Base-by-base conservation (phyloP, 1,140 invertebrate species). In the Stenopsyche tienmushanensis region DNA sequence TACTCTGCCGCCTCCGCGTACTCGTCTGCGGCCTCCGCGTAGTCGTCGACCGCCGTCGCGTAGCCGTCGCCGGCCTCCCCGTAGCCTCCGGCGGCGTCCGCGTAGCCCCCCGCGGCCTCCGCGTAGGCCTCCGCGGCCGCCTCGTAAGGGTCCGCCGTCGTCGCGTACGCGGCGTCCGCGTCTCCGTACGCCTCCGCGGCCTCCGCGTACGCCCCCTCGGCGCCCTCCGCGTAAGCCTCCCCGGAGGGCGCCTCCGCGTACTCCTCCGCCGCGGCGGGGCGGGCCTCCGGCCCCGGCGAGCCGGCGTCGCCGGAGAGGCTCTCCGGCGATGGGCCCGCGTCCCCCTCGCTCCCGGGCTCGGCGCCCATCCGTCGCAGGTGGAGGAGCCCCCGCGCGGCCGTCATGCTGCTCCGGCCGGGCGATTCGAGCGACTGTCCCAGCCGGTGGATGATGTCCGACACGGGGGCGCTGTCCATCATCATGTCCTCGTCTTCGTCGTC, bases 401-500 rank as follows among this genome's bases (percentile, higher is more conserved):
- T 77, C 58, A 77, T 78, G 69, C 75, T 78, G 66, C 74, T 80
- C 20, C 71, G 75, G 17, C 77, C 77, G 1, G 79, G 80, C 1
- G 79, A 80, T 49, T 78, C 80, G 1, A 80, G 74, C 1, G 83
- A 83, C 64, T 83, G 82, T 65, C 83, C 83, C 39, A 85, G 72
- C 41, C 83, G 69, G 45, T 81, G 79, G 17, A 85, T 82, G 44
- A 85, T 84, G 67, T 85, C 83, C 13, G 81, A 78, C 47, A 85
- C 84, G 0, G 83, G 82, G 42, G 78, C 80, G 50, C 71, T 70
- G 41, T 74, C 73, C 53, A 81, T 68, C 41, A 85, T 67, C 72
- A 83, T 82, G 66, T 84, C 82, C 64, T 85, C 82, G 66, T 86
- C 84, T 18, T 85, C 83, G 50, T 84, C 83, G 25, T 76, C 78